Evolutionary conservation across 1,140 invertebrate genomes (phyloP).

Genomic region (Hypsibius dujardini): DNA sequence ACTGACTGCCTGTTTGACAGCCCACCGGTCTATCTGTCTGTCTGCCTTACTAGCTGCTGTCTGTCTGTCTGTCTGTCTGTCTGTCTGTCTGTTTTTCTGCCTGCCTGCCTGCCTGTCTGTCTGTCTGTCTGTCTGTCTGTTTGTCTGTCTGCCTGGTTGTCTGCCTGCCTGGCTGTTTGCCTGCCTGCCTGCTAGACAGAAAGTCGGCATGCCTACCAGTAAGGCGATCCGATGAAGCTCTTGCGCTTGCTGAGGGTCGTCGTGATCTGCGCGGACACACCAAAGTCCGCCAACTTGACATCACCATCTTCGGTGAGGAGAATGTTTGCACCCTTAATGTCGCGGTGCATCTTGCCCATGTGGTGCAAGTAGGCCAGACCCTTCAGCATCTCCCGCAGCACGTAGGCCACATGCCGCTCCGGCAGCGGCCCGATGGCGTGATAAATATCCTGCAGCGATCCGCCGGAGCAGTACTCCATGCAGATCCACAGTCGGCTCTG

Average conservation of each 20-base stretch:
- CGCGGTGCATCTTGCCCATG: slow-evolving; percentile 87
- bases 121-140: too few species aligned
- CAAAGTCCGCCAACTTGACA: slow-evolving; percentile 92
- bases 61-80: too few species aligned
- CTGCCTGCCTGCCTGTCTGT: too few species aligned
- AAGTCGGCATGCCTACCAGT: slow-evolving; percentile 47
- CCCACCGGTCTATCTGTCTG: too few species aligned
- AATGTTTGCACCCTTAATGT: slow-evolving; percentile 89
- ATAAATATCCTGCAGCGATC: slow-evolving; percentile 88
- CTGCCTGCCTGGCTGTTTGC: too few species aligned
- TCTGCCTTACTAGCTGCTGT: too few species aligned
- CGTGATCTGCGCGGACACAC: slow-evolving; percentile 96
- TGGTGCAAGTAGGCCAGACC: slow-evolving; percentile 89
- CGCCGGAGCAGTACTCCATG: slow-evolving; percentile 97
- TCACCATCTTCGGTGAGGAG: slow-evolving; percentile 84
- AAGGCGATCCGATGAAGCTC: slow-evolving; percentile 98
- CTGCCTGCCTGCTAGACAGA: slow-evolving; percentile 14
- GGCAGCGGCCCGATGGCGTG: slow-evolving; percentile 78
- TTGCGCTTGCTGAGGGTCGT: slow-evolving; percentile 96
- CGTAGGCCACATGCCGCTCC: slow-evolving; percentile 90
- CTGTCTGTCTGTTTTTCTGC: too few species aligned
- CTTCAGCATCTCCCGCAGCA: slow-evolving; percentile 83
- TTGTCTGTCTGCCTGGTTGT: too few species aligned
- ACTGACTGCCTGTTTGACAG: too few species aligned
- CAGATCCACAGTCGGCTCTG: slow-evolving; percentile 68